A percentile compares a stretch with the other conserved stretches of the same genome.
Conservation (phyloP, 2,888 invertebrate genomes). For the Drosophila cognata region DNA sequence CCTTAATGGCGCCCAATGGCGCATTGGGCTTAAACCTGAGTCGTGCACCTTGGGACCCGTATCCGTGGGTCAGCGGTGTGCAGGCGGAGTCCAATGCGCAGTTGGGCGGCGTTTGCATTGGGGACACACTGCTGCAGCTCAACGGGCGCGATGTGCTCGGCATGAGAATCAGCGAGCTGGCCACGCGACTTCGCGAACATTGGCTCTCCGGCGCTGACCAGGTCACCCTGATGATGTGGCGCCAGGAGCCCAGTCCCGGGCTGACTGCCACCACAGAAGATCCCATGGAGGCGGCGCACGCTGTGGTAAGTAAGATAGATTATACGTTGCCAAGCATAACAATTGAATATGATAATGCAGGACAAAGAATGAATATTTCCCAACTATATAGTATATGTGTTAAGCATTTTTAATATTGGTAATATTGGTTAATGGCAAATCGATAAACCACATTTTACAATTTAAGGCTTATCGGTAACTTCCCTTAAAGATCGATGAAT, state of each 20-base stretch:
- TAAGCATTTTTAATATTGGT: neutral
- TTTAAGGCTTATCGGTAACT: no score
- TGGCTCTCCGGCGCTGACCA: constrained; percentile 82
- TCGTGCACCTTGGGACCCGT: constrained; percentile 92
- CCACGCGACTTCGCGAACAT: constrained; percentile 79
- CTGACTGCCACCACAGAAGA: constrained; percentile 33
- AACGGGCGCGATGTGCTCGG: constrained; percentile 84
- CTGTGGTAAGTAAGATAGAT: constrained; percentile 55
- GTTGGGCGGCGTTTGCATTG: constrained; percentile 88
- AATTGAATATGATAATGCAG: neutral
- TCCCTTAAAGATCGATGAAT: neutral
- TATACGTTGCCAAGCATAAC: neutral
- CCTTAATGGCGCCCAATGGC: constrained; percentile 85
- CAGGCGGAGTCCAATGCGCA: constrained; percentile 88
- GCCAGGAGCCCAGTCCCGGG: constrained; percentile 67
- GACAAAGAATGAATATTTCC: neutral
- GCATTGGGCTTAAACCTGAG: constrained; percentile 90
- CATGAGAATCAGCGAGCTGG: constrained; percentile 83
- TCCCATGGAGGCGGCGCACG: constrained; percentile 64
- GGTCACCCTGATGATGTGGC: constrained; percentile 83
- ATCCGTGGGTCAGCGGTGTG: constrained; percentile 91
- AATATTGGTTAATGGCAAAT: neutral
- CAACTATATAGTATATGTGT: neutral
- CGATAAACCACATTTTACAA: fast-evolving
- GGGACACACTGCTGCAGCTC: constrained; percentile 89